Conservation (phyloP, 2,888 invertebrate species). For the Acrobasis suavella region DNA sequence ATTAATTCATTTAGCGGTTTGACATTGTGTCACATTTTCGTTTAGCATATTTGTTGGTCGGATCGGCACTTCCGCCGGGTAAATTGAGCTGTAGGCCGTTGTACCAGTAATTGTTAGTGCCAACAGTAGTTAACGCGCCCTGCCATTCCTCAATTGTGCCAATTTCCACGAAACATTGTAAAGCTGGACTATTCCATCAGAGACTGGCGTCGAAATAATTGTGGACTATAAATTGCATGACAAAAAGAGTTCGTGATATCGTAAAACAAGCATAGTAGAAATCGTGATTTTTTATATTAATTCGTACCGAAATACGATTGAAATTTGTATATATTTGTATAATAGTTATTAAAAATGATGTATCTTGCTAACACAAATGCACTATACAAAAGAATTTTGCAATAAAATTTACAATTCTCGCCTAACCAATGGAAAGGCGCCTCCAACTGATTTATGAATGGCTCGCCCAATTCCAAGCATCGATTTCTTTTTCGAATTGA, state of each 20-base stretch:
- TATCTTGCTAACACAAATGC: no score
- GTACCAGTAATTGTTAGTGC: slow-evolving; percentile 20
- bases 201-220: not conserved
- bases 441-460: not conserved
- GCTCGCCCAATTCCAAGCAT: not conserved
- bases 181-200: not conserved
- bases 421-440: not conserved
- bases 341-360: no score
- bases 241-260: no score
- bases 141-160: slow-evolving; percentile 20
- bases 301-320: no score
- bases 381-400: no score
- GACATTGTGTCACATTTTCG: slow-evolving; percentile 24
- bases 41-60: slow-evolving; percentile 19
- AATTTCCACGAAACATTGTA: slow-evolving; percentile 17
- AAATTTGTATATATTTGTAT: no score
- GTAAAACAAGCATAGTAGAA: no score
- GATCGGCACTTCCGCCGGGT: slow-evolving; percentile 15
- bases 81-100: slow-evolving; percentile 19
- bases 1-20: slow-evolving; percentile 4
- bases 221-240: not conserved
- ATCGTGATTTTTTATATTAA: no score
- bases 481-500: slow-evolving; percentile 5
- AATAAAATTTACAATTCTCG: not conserved
- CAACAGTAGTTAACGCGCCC: slow-evolving; percentile 18